Percentiles rank a stretch among this genome's conserved stretches.
phyloP scores from a whole-genome alignment of 1,140 invertebrate species.

The Zaprionus davidi region DNA sequence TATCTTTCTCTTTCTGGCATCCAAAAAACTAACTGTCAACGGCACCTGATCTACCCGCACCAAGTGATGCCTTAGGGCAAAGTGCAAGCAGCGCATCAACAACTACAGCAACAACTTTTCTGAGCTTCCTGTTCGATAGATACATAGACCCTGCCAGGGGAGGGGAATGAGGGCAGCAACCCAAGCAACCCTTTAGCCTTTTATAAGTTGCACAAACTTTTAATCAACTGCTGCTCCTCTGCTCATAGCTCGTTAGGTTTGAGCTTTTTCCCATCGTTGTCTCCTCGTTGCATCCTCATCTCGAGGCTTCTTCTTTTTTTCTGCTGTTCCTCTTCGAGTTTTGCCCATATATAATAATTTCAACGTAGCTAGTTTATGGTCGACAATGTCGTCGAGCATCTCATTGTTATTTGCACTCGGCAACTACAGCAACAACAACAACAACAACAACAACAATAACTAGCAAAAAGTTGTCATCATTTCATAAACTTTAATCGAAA shows the following conservation, averaged over 20 bases:
- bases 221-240: conserved; percentile 68
- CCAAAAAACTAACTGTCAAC: conserved; percentile 37
- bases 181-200: conserved; percentile 18
- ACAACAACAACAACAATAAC: conserved; percentile 15
- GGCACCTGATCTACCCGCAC: conserved; percentile 40
- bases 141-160: not conserved
- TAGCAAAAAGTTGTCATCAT: conserved; percentile 63
- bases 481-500: conserved; percentile 83
- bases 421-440: conserved; percentile 14
- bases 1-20: not conserved
- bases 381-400: conserved; percentile 47
- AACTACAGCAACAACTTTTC: conserved; percentile 26
- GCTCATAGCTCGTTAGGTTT: conserved; percentile 45
- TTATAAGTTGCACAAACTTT: conserved; percentile 68
- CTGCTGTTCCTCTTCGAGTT: conserved; percentile 12
- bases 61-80: conserved; percentile 43
- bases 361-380: conserved; percentile 63
- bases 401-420: conserved; percentile 53
- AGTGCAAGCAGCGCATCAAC: conserved; percentile 36
- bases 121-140: conserved; percentile 70
- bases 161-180: too few relatives aligned
- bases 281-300: not conserved
- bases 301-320: conserved; percentile 19
- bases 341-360: conserved; percentile 59
- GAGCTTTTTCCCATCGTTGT: conserved; percentile 6